These are phyloP conservation scores for Chiroxiphia lanceolata DNA, from an alignment of 2,797 vertebrate species.

Conservation along the genomic window DNA sequence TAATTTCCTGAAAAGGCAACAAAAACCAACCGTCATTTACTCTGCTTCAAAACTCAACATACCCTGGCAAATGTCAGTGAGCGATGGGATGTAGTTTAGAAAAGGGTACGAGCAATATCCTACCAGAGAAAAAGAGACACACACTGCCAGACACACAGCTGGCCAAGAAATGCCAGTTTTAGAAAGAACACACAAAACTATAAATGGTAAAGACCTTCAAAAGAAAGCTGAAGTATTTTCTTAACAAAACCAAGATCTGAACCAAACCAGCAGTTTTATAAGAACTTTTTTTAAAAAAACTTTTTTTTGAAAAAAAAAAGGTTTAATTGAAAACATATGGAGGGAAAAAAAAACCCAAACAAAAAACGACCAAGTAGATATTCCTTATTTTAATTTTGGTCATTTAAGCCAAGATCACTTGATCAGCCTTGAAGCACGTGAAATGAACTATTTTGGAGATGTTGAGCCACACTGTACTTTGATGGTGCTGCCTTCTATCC, in stretches of 20 bases:
- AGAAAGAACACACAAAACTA: not conserved
- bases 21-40: not conserved
- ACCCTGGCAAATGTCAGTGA: not conserved
- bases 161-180: not conserved
- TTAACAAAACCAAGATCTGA: not conserved
- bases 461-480: not conserved
- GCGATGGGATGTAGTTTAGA: not conserved
- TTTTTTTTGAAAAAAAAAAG: not conserved
- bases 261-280: not conserved
- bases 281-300: not conserved
- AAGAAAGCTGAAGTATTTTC: not conserved
- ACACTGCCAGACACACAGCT: not conserved
- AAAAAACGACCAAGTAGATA: not conserved
- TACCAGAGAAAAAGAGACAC: not conserved
- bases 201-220: not conserved
- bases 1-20: not conserved
- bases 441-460: not conserved
- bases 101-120: not conserved
- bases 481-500: not conserved
- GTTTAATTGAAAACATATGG: not conserved
- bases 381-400: not conserved
- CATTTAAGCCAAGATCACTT: not conserved
- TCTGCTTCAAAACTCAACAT: not conserved
- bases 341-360: not conserved
- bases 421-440: not conserved